These are phyloP conservation scores for Chrysomallon squamiferum DNA, from an alignment of 1,140 invertebrate genomes.

Conservation along the genomic window DNA sequence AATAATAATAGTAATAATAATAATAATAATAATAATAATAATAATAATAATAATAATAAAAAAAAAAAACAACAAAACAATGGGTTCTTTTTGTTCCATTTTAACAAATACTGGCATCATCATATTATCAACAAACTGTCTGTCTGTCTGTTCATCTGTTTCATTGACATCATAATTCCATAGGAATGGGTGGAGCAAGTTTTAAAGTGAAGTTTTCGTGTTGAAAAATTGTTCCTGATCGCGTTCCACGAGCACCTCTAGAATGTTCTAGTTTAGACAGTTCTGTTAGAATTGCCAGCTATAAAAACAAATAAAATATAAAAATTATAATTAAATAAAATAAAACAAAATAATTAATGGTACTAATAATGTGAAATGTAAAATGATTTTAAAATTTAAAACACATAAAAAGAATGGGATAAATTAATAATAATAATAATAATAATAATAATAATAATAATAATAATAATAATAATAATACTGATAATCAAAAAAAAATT, in stretches of 20 bases:
- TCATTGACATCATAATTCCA: constrained; percentile 13
- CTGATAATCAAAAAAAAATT: background rate
- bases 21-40: too few species aligned
- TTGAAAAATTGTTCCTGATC: constrained; percentile 48
- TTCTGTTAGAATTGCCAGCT: constrained; percentile 58
- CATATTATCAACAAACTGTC: too few species aligned
- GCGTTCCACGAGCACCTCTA: constrained; percentile 12
- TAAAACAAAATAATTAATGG: background rate
- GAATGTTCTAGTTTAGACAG: constrained; percentile 42
- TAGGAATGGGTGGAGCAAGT: constrained; percentile 45
- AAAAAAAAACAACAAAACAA: too few species aligned
- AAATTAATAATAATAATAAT: background rate
- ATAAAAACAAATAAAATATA: constrained; percentile 21
- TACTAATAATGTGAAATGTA: background rate
- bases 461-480: background rate
- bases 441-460: background rate
- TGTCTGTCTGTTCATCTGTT: too few species aligned
- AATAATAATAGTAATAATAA: too few species aligned
- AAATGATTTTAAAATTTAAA: background rate
- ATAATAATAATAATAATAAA: too few species aligned
- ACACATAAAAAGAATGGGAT: background rate
- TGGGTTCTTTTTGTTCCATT: too few species aligned
- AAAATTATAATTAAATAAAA: background rate
- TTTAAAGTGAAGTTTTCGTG: constrained; percentile 54
- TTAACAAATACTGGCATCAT: too few species aligned